These are phyloP conservation scores for Chloropsis cyanopogon DNA, from an alignment of 2,113 vertebrate species.

Conservation along the genomic window DNA sequence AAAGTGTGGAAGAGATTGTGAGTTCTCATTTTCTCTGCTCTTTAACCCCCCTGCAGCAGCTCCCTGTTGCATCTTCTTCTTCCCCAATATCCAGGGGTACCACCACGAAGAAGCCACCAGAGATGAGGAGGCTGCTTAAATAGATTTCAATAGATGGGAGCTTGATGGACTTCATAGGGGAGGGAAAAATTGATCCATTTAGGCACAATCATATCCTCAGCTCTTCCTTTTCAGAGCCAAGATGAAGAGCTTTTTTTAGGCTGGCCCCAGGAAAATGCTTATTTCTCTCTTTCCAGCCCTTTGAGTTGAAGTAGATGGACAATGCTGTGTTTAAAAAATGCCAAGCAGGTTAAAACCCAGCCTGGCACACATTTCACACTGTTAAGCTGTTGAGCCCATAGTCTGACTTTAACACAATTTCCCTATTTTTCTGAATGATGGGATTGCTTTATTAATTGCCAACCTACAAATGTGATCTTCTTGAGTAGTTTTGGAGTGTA, in stretches of 20 bases:
- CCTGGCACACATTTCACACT: neutral
- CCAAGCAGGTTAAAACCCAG: neutral
- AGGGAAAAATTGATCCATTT: neutral
- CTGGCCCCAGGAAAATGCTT: neutral
- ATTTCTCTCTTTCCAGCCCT: neutral
- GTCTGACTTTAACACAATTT: neutral
- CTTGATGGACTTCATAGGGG: neutral
- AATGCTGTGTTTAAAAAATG: neutral
- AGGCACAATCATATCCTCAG: neutral
- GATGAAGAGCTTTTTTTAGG: neutral
- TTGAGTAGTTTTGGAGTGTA: neutral
- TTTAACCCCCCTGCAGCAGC: neutral
- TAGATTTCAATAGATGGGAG: neutral
- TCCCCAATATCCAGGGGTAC: neutral
- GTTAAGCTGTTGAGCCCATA: neutral
- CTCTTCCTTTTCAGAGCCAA: neutral
- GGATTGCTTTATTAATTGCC: constrained; percentile 17
- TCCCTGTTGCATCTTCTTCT: neutral
- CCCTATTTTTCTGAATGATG: neutral
- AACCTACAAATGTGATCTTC: neutral
- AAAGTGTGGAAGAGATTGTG: neutral
- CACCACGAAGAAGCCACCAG: neutral
- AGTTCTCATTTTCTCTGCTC: neutral
- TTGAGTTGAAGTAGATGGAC: neutral
- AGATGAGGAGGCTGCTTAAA: neutral